Evolutionary conservation across 2,888 invertebrate genomes (phyloP).

Genomic region (Octonoba sinensis): DNA sequence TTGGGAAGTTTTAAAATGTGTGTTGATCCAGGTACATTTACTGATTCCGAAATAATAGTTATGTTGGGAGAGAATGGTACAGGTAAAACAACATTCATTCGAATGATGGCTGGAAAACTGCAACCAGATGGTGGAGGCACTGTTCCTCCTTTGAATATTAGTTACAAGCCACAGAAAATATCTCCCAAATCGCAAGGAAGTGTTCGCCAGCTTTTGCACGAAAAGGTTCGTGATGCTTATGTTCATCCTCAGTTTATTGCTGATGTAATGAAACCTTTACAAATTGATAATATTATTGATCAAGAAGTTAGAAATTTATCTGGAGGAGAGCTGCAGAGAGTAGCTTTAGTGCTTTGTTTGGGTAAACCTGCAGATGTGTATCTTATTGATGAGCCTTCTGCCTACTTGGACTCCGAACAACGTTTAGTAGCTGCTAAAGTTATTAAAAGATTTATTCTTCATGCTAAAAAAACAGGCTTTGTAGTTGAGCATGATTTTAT

Average conservation of each 20-base stretch:
- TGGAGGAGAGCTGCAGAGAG: conserved; percentile 98
- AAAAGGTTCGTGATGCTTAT: conserved; percentile 97
- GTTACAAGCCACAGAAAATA: conserved; percentile 99
- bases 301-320: conserved; percentile 97
- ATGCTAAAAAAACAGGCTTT: conserved; percentile 99
- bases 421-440: conserved; percentile 99
- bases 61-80: conserved; percentile 97
- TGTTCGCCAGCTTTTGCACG: conserved; percentile 92
- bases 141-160: conserved; percentile 93
- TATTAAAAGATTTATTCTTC: conserved; percentile 86
- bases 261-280: conserved; percentile 98
- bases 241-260: conserved; percentile 97
- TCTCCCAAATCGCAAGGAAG: conserved; percentile 95
- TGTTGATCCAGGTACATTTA: conserved; percentile 93
- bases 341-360: conserved; percentile 94
- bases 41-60: conserved; percentile 98
- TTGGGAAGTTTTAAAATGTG: conserved; percentile 79
- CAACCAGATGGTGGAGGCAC: conserved; percentile 86
- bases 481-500: conserved; percentile 99
- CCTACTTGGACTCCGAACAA: conserved; percentile 99
- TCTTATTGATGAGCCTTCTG: conserved; percentile 94
- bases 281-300: conserved; percentile 96
- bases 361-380: conserved; percentile 99
- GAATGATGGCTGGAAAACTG: conserved; percentile 96
- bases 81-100: conserved; percentile 98